Percentiles rank a stretch among this genome's conserved stretches.
Conservation (phyloP, 2,797 vertebrate species). For the Hybognathus amarus region DNA sequence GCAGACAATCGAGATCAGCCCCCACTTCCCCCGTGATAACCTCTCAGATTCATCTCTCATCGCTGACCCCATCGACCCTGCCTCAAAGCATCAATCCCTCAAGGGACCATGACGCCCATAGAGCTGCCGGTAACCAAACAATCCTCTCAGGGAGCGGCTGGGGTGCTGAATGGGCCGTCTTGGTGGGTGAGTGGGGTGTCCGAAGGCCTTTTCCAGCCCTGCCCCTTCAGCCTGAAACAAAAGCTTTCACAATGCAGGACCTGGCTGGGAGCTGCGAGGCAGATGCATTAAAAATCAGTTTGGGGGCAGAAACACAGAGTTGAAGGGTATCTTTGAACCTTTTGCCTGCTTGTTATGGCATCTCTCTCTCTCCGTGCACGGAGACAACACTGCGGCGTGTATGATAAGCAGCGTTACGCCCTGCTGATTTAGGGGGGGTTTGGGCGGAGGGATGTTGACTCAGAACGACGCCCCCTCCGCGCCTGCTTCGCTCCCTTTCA, state of each 20-base stretch:
- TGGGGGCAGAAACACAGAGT: conserved; percentile 40
- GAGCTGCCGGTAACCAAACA: conserved; percentile 48
- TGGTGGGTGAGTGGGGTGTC: conserved; percentile 10
- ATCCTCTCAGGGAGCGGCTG: conserved; percentile 44
- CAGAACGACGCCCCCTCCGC: conserved; percentile 27
- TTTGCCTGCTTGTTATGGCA: conserved; percentile 40
- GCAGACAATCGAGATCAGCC: conserved; percentile 51
- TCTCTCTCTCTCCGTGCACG: conserved; percentile 5
- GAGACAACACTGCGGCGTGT: conserved; percentile 43
- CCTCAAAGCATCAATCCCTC: conserved; percentile 34
- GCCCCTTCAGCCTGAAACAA: conserved; percentile 38
- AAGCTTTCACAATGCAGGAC: conserved; percentile 42
- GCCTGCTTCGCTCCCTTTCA: conserved; percentile 31
- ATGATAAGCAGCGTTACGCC: conserved; percentile 55
- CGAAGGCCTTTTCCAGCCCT: conserved; percentile 32
- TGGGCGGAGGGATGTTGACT: conserved; percentile 43
- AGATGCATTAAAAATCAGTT: conserved; percentile 53
- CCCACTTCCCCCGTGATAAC: conserved; percentile 54
- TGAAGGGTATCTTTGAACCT: conserved; percentile 54
- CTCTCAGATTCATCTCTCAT: conserved; percentile 50
- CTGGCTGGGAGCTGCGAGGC: conserved; percentile 27
- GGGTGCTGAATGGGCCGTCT: conserved; percentile 35
- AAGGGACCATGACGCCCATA: conserved; percentile 42
- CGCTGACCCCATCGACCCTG: conserved; percentile 23
- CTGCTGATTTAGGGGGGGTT: conserved; percentile 44